phyloP scores from a whole-genome alignment of 2,888 invertebrate genomes.

The Drosophila kokeensis region DNA sequence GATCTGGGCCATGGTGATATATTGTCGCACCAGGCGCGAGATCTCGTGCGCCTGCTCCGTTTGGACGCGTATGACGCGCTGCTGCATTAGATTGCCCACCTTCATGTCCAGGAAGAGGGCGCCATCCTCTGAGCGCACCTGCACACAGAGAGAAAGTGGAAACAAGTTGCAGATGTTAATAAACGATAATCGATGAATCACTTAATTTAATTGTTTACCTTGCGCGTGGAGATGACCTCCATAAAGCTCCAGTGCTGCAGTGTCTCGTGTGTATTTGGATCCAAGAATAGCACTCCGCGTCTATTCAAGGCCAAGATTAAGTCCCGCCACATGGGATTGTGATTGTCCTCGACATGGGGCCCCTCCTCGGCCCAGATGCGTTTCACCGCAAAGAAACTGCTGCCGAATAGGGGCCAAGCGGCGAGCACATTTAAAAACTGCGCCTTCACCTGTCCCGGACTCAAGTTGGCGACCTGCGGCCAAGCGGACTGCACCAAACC shows the following conservation, averaged over 20 bases:
- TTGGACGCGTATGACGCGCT: slow-evolving; percentile 96
- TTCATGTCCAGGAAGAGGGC: slow-evolving; percentile 98
- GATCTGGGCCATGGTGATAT: slow-evolving; percentile 94
- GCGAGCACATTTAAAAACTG: slow-evolving; percentile 93
- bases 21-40: slow-evolving; percentile 97
- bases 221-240: slow-evolving; percentile 97
- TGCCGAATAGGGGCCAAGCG: slow-evolving; percentile 98
- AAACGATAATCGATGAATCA: neutral
- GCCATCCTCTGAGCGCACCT: slow-evolving; percentile 95
- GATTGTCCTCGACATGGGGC: slow-evolving; percentile 83
- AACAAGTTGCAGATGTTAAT: neutral
- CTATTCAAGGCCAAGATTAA: slow-evolving; percentile 97
- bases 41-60: slow-evolving; percentile 99
- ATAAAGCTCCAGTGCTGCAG: slow-evolving; percentile 96
- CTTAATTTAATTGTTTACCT: slow-evolving; percentile 86
- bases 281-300: slow-evolving; percentile 96
- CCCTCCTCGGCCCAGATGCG: slow-evolving; percentile 90
- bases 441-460: slow-evolving; percentile 94
- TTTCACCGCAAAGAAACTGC: slow-evolving; percentile 98
- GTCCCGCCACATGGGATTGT: slow-evolving; percentile 90
- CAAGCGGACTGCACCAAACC: slow-evolving; percentile 94
- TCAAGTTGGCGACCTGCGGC: slow-evolving; percentile 91
- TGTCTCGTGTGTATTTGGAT: slow-evolving; percentile 96
- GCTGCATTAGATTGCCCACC: slow-evolving; percentile 97
- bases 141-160: slow-evolving; percentile 10